Evolutionary conservation across 2,113 vertebrate species (phyloP).

Genomic region (Mirounga angustirostris): DNA sequence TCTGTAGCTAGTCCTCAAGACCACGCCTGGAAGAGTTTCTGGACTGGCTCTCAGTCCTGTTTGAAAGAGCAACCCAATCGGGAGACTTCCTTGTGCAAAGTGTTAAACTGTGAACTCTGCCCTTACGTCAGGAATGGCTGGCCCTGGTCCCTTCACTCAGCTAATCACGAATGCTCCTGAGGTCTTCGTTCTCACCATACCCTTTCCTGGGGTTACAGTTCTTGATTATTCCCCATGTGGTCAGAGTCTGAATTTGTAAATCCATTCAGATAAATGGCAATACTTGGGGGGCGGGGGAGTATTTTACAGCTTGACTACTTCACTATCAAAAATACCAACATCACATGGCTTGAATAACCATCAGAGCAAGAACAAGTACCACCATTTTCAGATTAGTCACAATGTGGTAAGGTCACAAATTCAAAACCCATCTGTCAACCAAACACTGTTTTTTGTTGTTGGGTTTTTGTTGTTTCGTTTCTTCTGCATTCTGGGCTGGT

Average conservation of each 20-base stretch:
- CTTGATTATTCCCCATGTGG: not conserved
- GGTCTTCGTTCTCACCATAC: not conserved
- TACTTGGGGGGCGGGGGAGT: not conserved
- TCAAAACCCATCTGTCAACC: not conserved
- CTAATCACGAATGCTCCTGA: not conserved
- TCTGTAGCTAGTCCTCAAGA: conserved; percentile 75
- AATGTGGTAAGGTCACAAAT: not conserved
- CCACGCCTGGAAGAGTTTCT: conserved; percentile 79
- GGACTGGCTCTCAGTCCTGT: conserved; percentile 78
- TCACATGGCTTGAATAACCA: conserved; percentile 38
- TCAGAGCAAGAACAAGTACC: conserved; percentile 18
- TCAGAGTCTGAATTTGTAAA: conserved; percentile 65
- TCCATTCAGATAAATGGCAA: conserved; percentile 61
- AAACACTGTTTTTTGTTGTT: not conserved
- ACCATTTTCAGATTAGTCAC: not conserved
- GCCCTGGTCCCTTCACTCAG: not conserved
- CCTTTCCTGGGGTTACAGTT: conserved; percentile 22
- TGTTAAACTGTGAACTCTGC: conserved; percentile 85
- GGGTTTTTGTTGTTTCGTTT: not conserved
- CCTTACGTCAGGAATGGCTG: not conserved
- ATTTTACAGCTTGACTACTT: conserved; percentile 39
- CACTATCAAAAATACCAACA: conserved; percentile 11
- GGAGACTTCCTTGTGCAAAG: conserved; percentile 85
- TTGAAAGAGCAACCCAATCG: conserved; percentile 74
- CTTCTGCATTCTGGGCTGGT: not conserved